These are phyloP conservation scores for Clunio marinus DNA, from an alignment of 2,888 invertebrate genomes.

Conservation along the genomic window DNA sequence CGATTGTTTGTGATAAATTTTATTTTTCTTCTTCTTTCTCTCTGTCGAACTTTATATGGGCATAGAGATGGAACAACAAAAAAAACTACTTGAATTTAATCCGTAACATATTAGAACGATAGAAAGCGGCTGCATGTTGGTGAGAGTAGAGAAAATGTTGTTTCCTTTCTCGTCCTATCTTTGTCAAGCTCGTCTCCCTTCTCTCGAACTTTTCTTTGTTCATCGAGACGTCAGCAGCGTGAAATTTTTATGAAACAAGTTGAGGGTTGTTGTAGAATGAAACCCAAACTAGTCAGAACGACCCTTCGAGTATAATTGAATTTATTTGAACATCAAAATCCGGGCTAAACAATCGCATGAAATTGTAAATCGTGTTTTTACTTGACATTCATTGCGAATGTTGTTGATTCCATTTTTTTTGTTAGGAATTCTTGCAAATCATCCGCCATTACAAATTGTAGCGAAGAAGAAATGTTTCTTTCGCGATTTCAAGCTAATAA, in stretches of 20 bases:
- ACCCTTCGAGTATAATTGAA: background rate
- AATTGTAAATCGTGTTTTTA: background rate
- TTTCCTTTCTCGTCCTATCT: background rate
- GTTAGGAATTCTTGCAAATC: background rate
- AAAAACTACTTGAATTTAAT: conserved; percentile 35
- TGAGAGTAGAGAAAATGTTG: background rate
- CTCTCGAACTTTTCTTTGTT: background rate
- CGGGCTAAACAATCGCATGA: too few relatives aligned
- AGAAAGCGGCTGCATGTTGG: background rate
- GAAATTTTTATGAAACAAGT: background rate
- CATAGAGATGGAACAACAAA: conserved; percentile 8
- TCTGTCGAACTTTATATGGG: too few relatives aligned
- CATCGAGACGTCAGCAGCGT: background rate
- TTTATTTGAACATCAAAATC: too few relatives aligned
- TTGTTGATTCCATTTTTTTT: background rate
- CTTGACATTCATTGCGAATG: background rate
- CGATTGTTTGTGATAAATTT: conserved; percentile 32
- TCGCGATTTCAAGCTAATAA: background rate
- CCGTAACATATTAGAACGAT: conserved; percentile 2
- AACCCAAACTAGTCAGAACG: too few relatives aligned
- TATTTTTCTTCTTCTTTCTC: conserved; percentile 6
- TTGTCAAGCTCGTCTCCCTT: background rate
- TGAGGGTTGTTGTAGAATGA: background rate
- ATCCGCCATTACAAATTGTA: background rate
- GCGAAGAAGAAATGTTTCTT: background rate